A percentile compares a stretch with the other conserved stretches of the same genome.
Conservation (phyloP, 2,797 vertebrate genomes). For the Thaleichthys pacificus region DNA sequence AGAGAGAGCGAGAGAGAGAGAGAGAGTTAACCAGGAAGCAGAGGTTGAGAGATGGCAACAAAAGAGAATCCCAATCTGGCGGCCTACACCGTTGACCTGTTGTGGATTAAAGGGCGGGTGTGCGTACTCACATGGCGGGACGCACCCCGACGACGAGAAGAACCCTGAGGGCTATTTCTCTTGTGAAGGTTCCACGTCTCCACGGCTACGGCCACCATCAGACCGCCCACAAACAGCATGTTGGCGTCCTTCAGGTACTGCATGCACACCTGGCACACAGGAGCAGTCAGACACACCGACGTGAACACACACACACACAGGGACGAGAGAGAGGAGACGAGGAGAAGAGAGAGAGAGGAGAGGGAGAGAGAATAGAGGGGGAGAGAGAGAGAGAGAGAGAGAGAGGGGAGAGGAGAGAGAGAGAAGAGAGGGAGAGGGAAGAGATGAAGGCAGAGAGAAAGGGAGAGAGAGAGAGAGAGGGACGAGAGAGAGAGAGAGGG, state of each 20-base stretch:
- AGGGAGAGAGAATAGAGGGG: no score
- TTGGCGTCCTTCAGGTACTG: conserved; percentile 96
- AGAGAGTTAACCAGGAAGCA: background rate
- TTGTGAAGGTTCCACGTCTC: conserved; percentile 95
- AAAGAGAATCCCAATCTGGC: background rate
- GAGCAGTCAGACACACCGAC: conserved; percentile 10
- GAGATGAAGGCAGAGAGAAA: background rate
- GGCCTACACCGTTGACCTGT: background rate
- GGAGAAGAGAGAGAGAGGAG: no score
- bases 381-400: no score
- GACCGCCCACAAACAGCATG: conserved; percentile 92
- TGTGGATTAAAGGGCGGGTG: background rate
- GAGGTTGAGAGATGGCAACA: background rate
- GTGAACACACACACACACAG: background rate
- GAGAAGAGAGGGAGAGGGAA: background rate
- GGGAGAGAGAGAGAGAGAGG: background rate
- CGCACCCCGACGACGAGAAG: conserved; percentile 86
- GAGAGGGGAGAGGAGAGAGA: background rate
- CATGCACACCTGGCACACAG: conserved; percentile 82
- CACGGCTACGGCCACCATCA: conserved; percentile 89
- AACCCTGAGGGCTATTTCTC: conserved; percentile 83
- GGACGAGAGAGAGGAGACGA: no score
- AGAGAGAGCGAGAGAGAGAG: background rate
- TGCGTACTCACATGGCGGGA: conserved; percentile 84
- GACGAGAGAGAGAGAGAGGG: no score